Percentiles rank a stretch among this genome's conserved stretches.
phyloP scores from a whole-genome alignment of 1,140 invertebrate species.

The Drosophila auraria region DNA sequence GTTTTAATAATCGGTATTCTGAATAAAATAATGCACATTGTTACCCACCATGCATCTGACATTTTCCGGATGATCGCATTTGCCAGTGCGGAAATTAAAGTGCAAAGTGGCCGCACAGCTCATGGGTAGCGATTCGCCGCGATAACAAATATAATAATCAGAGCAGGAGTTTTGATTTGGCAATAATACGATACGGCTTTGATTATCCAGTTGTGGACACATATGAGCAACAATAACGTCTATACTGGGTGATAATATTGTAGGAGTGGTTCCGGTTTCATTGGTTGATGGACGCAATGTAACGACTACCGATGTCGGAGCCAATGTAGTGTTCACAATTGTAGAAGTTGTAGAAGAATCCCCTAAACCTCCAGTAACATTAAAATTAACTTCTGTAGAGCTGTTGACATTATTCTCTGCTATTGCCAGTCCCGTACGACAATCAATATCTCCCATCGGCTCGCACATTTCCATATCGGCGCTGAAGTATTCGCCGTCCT shows the following conservation, averaged over 20 bases:
- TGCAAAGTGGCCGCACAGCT: conserved; percentile 69
- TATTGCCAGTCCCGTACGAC: conserved; percentile 49
- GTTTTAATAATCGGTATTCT: neutral
- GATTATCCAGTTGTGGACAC: conserved; percentile 66
- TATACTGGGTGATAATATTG: neutral
- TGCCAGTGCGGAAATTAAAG: conserved; percentile 66
- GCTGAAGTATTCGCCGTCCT: conserved; percentile 68
- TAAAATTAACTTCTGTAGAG: neutral
- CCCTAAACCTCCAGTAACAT: too few species aligned
- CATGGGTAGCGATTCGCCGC: conserved; percentile 62
- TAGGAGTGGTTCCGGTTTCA: neutral
- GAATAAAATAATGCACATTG: neutral
- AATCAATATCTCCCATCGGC: conserved; percentile 65
- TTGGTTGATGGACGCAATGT: conserved; percentile 1
- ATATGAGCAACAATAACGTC: conserved; percentile 34
- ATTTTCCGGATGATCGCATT: conserved; percentile 76
- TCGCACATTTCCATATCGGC: conserved; percentile 64
- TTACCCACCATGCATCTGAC: conserved; percentile 72
- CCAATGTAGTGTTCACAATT: neutral
- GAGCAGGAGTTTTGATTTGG: conserved; percentile 70
- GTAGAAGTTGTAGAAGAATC: neutral
- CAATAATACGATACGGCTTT: conserved; percentile 57
- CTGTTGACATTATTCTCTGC: neutral
- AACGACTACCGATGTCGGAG: neutral
- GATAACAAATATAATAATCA: conserved; percentile 77